Percentiles rank a stretch among this genome's conserved stretches.
These are phyloP conservation scores for Parnassius smintheus DNA, from an alignment of 2,888 invertebrate genomes.

Conservation along the genomic window DNA sequence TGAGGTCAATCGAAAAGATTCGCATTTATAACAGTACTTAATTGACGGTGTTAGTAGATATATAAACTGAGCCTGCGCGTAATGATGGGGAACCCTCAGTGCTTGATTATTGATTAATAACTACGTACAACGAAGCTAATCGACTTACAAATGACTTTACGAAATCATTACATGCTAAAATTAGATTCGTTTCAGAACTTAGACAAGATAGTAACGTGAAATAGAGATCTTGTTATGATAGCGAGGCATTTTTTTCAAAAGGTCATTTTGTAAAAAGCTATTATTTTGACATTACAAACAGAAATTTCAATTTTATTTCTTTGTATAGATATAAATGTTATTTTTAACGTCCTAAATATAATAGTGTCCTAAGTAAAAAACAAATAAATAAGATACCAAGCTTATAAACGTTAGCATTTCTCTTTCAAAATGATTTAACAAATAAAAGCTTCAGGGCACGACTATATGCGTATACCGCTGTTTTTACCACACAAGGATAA, in stretches of 20 bases:
- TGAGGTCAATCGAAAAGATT: not conserved
- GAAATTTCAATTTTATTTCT: too few species aligned
- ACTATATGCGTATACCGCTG: conserved; percentile 1
- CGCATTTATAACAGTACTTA: conserved; percentile 43
- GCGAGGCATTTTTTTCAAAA: too few species aligned
- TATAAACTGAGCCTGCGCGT: conserved; percentile 35
- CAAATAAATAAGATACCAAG: conserved; percentile 1
- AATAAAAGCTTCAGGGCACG: not conserved
- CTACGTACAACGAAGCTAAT: conserved; percentile 52
- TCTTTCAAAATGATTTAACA: conserved; percentile 6
- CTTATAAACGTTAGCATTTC: conserved; percentile 1
- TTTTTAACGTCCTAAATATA: too few species aligned
- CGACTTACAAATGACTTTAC: conserved; percentile 29
- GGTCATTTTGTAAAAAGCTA: too few species aligned
- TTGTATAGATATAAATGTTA: too few species aligned
- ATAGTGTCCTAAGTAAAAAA: not conserved
- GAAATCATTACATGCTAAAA: too few species aligned
- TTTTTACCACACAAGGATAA: not conserved
- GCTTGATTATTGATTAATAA: conserved; percentile 52
- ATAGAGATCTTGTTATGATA: too few species aligned
- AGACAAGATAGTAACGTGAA: too few species aligned
- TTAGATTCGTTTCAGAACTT: too few species aligned
- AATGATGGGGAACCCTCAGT: conserved; percentile 35
- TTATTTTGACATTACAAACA: too few species aligned
- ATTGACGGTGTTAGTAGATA: conserved; percentile 43